Conservation (phyloP, 1,140 invertebrate species). For the Procambarus clarkii region DNA sequence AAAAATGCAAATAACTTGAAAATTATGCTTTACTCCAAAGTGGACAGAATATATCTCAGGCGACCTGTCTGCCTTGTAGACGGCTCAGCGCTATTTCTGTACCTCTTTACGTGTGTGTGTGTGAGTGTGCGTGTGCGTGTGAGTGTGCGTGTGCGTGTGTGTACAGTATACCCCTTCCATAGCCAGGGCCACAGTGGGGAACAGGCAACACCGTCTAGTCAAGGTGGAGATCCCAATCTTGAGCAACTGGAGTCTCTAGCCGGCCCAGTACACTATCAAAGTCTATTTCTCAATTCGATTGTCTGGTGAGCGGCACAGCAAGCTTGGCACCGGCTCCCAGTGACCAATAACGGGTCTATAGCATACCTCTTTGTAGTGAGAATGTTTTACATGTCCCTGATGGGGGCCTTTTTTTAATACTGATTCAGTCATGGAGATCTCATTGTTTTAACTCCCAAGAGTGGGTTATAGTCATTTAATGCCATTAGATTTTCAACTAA, state of each 20-base stretch:
- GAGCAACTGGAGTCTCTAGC: slow-evolving; percentile 19
- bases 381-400: slow-evolving; percentile 55
- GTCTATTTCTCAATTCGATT: slow-evolving; percentile 37
- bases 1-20: neutral
- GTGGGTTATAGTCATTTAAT: slow-evolving; percentile 20
- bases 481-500: slow-evolving; percentile 50
- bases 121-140: neutral
- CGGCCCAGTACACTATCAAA: slow-evolving; percentile 11
- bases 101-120: neutral
- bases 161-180: too few species aligned
- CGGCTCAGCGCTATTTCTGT: neutral
- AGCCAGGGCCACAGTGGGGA: neutral
- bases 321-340: slow-evolving; percentile 70
- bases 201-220: neutral
- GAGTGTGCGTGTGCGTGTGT: neutral
- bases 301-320: slow-evolving; percentile 70
- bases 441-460: slow-evolving; percentile 30
- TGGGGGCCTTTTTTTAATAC: slow-evolving; percentile 52
- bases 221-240: slow-evolving; percentile 29
- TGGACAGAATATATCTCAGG: neutral
- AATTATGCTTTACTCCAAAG: neutral
- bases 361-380: slow-evolving; percentile 62
- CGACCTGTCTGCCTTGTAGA: neutral
- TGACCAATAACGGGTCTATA: slow-evolving; percentile 70
- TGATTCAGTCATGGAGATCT: slow-evolving; percentile 19